Evolutionary conservation across 1,140 invertebrate species (phyloP).

Genomic region (Drosophila sp.): DNA sequence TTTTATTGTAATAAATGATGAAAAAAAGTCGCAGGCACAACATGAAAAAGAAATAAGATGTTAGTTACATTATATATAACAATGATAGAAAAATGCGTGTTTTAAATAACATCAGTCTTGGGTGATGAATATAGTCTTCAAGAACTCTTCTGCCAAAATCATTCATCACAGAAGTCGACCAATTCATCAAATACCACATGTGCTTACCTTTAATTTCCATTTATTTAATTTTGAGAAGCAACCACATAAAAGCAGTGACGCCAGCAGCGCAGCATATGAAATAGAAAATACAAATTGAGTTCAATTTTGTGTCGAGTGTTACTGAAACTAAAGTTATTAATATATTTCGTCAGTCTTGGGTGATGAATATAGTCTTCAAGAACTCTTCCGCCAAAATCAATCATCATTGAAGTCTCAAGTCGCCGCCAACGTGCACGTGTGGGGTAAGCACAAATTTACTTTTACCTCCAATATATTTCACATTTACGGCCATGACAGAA

Average conservation of each 20-base stretch:
- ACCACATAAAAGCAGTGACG: slow-evolving; percentile 1
- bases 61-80: no score
- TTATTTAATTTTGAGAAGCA: background rate
- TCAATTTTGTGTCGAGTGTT: background rate
- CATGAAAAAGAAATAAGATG: slow-evolving; percentile 45
- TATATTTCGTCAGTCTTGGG: slow-evolving; percentile 52
- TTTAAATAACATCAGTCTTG: slow-evolving; percentile 70
- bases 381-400: slow-evolving; percentile 72
- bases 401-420: slow-evolving; percentile 56
- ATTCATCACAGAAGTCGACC: slow-evolving; percentile 54
- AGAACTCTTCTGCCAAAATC: slow-evolving; percentile 80
- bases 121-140: slow-evolving; percentile 85
- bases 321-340: background rate
- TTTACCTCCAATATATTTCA: slow-evolving; percentile 59
- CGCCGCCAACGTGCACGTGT: slow-evolving; percentile 54
- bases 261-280: slow-evolving; percentile 35
- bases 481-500: slow-evolving; percentile 8
- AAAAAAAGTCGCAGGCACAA: background rate
- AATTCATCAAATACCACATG: slow-evolving; percentile 11
- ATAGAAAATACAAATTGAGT: slow-evolving; percentile 16
- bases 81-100: background rate
- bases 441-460: slow-evolving; percentile 34
- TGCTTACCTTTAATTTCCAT: slow-evolving; percentile 64
- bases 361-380: slow-evolving; percentile 84
- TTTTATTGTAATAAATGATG: slow-evolving; percentile 19